Evolutionary conservation across 2,113 vertebrate genomes (phyloP), one percentile per base, ranked within the genome.

Genomic region (Gallinago undulata): DNA sequence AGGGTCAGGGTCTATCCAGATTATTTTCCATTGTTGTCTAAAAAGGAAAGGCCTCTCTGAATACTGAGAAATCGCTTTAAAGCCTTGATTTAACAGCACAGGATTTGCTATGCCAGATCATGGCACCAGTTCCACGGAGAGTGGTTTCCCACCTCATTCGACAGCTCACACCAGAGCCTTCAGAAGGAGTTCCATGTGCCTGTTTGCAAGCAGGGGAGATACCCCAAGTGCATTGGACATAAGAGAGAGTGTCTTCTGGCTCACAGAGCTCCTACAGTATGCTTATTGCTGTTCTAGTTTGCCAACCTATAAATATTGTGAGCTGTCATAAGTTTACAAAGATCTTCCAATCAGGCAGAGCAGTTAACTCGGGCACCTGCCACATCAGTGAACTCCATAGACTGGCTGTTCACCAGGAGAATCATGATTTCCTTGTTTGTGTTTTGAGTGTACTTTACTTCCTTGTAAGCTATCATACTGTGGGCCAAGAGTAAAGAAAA

Each of bases 1-100:
- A 95, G 90, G 97, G 93, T 97, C 95, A 93, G 90, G n/a, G 81
- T 85, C 95, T 97, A 89, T 92, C 93, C 92, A 92, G 95, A 97
- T 96, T 91, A 88, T 82, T 93, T 89, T 81, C 69, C n/a, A 84
- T 92, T 96, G 96, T 96, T 87, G 66, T 45, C 57, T 93, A 82
- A 89, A 94, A 94, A 94, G 64, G 76, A 81, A 89, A 90, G 69
- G 48, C 57, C 63, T 82, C 63, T 82, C 66, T 87, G 89, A 95
- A 96, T 87, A 85, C 87, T 39, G 21, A 83, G 72, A 92, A 94
- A 96, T 68, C 11, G 0, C 70, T 96, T 96, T 94, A 96, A 95
- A 97, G 50, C 76, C 66, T 91, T 89, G 81, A n/a, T 96, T 94
- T 89, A 95, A 83, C 82, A 96, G 79, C 89, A 92, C 24, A 63